Evolutionary conservation across 2,113 vertebrate genomes (phyloP).

Genomic region (Xyrauchen texanus): DNA sequence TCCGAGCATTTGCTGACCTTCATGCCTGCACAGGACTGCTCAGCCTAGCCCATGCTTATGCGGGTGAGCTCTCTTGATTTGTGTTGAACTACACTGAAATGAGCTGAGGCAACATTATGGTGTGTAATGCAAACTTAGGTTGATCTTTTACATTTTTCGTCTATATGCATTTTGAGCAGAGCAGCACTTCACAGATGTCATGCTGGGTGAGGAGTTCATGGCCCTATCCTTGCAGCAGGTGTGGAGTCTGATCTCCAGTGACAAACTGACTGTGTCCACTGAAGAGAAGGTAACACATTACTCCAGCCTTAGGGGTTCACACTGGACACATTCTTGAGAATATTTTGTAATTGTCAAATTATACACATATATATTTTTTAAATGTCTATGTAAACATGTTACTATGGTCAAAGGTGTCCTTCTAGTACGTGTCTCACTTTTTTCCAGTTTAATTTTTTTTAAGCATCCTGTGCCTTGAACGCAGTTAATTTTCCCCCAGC

Average conservation of each 20-base stretch:
- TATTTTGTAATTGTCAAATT: too few relatives aligned
- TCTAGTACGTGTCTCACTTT: too few relatives aligned
- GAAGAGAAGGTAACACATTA: conserved; percentile 88
- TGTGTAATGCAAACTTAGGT: not conserved
- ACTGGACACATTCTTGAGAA: too few relatives aligned
- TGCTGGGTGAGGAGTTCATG: conserved; percentile 94
- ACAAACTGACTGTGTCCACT: conserved; percentile 93
- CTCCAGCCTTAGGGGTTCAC: too few relatives aligned
- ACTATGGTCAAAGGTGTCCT: too few relatives aligned
- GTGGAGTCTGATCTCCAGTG: conserved; percentile 93
- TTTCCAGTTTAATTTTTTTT: too few relatives aligned
- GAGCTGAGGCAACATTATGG: not conserved
- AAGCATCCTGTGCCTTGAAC: too few relatives aligned
- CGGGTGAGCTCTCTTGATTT: conserved; percentile 77
- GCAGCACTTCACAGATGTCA: conserved; percentile 95
- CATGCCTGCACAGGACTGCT: conserved; percentile 89
- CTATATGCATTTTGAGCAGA: conserved; percentile 77
- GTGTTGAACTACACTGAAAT: not conserved
- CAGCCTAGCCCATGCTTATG: conserved; percentile 87
- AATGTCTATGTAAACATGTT: too few relatives aligned
- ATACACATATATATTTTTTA: too few relatives aligned
- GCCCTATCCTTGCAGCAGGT: conserved; percentile 93
- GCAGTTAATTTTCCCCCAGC: too few relatives aligned
- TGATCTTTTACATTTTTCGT: not conserved
- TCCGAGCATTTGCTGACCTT: conserved; percentile 91